Evolutionary conservation across 1,140 invertebrate species (phyloP), one percentile per base, ranked within the genome.

Genomic region (Musca domestica): DNA sequence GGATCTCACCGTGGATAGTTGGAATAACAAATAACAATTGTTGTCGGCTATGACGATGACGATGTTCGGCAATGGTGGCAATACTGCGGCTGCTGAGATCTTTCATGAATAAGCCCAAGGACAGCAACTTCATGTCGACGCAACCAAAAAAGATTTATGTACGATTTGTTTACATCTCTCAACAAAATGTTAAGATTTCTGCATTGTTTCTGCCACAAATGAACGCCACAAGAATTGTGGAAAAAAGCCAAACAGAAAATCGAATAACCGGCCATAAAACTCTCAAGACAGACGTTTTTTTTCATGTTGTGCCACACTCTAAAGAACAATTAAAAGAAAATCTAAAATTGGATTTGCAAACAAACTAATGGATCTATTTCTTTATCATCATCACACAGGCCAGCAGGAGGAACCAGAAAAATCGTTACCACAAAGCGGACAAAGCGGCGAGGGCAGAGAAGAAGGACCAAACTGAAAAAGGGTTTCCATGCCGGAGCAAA

Each of bases 31-130:
- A 41, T 41, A 41, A 41, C 34, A 41, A 41, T 41, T 41, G 34
- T 41, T 41, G 34, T 41, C 10, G 34, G 34, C 34, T 5, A 41
- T 41, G 34, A 41, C 34, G 34, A 41, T 41, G 27, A 4, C 27
- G 27, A 9, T 30, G 3, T 3, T 3, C 27, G 9, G 20, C 20
- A 7, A 9, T 51, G n/a, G 49, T 3, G 19, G 51, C 23, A 7
- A 20, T 14, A 22, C 10, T 58, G 19, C 30, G 27, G 54, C 23
- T 58, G 54, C 54, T 27, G 20, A 61, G 56, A 61, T 61, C 27
- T 61, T 61, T 61, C 56, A 61, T 61, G 56, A 61, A 61, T 61
- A 61, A 61, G 56, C 56, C 56, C 56, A 61, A 61, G 56, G 56
- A 27, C 56, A 61, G 56, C 56, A 27, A 61, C 56, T 61, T 61